These are phyloP conservation scores for Daphoenositta chrysoptera DNA, from an alignment of 2,113 vertebrate genomes.

Conservation along the genomic window DNA sequence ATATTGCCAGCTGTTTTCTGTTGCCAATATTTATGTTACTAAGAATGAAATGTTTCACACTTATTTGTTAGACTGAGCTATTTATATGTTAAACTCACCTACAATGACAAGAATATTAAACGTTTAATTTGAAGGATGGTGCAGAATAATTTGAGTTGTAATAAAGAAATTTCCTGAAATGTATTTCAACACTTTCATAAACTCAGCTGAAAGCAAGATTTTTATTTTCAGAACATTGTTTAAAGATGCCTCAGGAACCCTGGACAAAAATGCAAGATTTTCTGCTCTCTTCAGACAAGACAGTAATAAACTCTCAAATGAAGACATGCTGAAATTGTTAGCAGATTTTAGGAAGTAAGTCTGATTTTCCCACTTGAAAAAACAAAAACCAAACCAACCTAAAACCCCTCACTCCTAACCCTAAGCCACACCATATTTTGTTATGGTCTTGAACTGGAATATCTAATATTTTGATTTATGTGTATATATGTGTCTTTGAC, in stretches of 20 bases:
- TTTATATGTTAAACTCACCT: not conserved
- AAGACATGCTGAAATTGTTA: constrained; percentile 93
- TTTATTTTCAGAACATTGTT: constrained; percentile 83
- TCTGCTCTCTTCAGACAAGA: constrained; percentile 94
- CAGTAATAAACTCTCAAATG: constrained; percentile 95
- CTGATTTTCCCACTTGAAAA: not conserved
- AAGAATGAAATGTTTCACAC: not conserved
- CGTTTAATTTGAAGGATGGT: not conserved
- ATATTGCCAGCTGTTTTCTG: not conserved
- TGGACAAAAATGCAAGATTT: constrained; percentile 93
- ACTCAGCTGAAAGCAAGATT: not conserved
- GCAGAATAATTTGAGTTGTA: not conserved
- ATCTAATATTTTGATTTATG: not conserved
- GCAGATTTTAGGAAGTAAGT: constrained; percentile 97
- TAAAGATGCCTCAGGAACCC: constrained; percentile 88
- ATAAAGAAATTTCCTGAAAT: not conserved
- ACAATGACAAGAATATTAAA: not conserved
- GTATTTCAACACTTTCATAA: not conserved
- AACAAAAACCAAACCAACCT: not conserved
- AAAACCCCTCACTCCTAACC: not conserved
- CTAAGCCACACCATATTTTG: not conserved
- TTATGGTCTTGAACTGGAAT: not conserved
- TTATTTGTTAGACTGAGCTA: not conserved
- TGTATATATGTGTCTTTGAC: not conserved
- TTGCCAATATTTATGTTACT: not conserved